These are phyloP conservation scores for Baryphthengus martii DNA, from an alignment of 2,113 vertebrate genomes.

Conservation along the genomic window DNA sequence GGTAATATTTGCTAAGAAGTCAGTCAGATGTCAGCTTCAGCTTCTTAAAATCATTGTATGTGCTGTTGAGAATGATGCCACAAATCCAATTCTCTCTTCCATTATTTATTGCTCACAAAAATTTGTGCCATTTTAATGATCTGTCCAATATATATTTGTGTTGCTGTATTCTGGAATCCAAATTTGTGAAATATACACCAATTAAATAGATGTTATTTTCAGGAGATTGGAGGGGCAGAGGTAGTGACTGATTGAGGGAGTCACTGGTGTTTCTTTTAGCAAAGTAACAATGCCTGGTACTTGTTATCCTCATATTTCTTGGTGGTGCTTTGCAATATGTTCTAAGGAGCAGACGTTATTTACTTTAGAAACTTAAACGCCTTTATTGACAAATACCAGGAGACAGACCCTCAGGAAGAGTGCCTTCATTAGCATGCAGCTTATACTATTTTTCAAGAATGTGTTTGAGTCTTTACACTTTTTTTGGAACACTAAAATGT, in stretches of 20 bases:
- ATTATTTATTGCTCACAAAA: conserved; percentile 20
- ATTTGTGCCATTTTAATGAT: neutral
- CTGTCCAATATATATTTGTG: neutral
- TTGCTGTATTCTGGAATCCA: neutral
- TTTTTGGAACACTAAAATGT: conserved; percentile 37
- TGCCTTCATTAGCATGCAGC: conserved; percentile 49
- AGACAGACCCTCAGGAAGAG: conserved; percentile 54
- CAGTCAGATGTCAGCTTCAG: conserved; percentile 52
- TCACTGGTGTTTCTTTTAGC: neutral
- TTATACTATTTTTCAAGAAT: conserved; percentile 38
- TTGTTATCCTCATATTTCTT: conserved; percentile 26
- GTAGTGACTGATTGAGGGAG: neutral
- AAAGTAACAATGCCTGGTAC: conserved; percentile 29
- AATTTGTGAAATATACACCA: neutral
- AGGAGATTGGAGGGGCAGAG: neutral
- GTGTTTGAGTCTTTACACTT: conserved; percentile 32
- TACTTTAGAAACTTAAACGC: conserved; percentile 41
- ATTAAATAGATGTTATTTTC: neutral
- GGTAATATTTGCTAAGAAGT: conserved; percentile 47
- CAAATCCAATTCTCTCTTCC: neutral
- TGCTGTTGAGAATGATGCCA: conserved; percentile 16
- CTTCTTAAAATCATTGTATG: neutral
- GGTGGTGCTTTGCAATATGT: neutral
- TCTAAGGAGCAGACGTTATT: conserved; percentile 49
- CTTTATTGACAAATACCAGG: conserved; percentile 58